phyloP scores from a whole-genome alignment of 2,113 vertebrate genomes.

The Mesocricetus auratus region DNA sequence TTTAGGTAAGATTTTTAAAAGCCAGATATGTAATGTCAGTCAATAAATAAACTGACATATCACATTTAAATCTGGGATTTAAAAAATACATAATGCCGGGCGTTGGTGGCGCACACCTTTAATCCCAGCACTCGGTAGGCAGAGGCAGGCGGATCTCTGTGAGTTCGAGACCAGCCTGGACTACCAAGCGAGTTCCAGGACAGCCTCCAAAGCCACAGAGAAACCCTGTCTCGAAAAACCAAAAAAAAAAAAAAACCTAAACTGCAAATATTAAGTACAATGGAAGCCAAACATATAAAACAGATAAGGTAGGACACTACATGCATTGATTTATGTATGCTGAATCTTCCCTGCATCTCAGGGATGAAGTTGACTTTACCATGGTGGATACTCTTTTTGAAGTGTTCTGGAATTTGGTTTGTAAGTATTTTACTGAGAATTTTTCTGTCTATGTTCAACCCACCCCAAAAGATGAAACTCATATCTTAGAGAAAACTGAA shows the following conservation, averaged over 20 bases:
- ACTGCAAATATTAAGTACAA: neutral
- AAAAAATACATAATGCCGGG: too few relatives aligned
- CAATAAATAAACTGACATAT: neutral
- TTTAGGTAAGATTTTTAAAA: neutral
- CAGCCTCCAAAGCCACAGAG: too few relatives aligned
- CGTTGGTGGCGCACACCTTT: too few relatives aligned
- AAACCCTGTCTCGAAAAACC: too few relatives aligned
- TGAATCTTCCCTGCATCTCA: neutral
- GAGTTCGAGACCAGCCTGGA: too few relatives aligned
- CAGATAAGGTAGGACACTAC: neutral
- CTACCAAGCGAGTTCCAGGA: too few relatives aligned
- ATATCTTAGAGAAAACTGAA: neutral
- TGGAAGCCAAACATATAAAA: neutral
- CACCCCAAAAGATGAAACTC: neutral
- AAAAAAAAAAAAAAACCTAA: too few relatives aligned
- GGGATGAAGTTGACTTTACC: neutral
- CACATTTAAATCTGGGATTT: conserved; percentile 24
- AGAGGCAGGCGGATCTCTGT: too few relatives aligned
- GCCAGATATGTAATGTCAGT: neutral
- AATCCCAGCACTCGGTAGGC: too few relatives aligned
- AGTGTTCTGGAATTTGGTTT: neutral
- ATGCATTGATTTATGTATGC: neutral
- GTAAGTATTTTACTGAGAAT: neutral
- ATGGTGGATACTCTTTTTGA: neutral
- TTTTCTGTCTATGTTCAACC: neutral